Evolutionary conservation across 2,888 invertebrate genomes (phyloP).

Genomic region (Leptura quadrifasciata): DNA sequence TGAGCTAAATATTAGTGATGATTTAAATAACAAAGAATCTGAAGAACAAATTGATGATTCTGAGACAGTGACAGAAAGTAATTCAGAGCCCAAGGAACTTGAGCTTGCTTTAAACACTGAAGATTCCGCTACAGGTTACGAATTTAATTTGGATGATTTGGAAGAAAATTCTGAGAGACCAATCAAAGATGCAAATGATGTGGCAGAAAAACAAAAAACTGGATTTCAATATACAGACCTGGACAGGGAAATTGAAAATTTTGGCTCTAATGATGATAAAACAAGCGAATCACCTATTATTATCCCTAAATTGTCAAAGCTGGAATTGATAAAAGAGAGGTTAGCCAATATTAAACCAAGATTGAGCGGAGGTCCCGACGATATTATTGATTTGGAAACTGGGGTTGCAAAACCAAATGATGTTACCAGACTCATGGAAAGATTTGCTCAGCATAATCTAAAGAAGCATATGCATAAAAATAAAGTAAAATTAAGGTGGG

Average conservation of each 20-base stretch:
- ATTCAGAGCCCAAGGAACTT: slow-evolving; percentile 5
- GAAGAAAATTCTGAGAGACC: slow-evolving; percentile 51
- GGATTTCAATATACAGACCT: slow-evolving; percentile 47
- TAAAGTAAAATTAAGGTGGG: slow-evolving; percentile 77
- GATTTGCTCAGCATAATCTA: slow-evolving; percentile 82
- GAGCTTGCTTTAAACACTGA: slow-evolving; percentile 9
- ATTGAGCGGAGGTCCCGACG: slow-evolving; percentile 76
- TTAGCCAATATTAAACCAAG: slow-evolving; percentile 72
- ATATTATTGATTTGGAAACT: slow-evolving; percentile 79
- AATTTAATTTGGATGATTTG: slow-evolving; percentile 62
- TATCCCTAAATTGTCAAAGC: slow-evolving; percentile 64
- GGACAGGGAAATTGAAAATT: slow-evolving; percentile 58
- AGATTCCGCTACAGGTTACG: slow-evolving; percentile 53
- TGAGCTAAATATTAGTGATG: too few species aligned
- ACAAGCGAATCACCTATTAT: slow-evolving; percentile 19
- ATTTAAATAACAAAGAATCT: neutral
- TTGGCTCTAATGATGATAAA: slow-evolving; percentile 31
- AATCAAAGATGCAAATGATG: neutral
- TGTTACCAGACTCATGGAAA: slow-evolving; percentile 81
- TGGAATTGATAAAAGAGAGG: slow-evolving; percentile 64
- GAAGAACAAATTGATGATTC: neutral
- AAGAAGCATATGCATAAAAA: slow-evolving; percentile 76
- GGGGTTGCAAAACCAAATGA: slow-evolving; percentile 75
- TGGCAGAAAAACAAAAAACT: neutral
- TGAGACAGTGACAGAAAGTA: neutral